Base-by-base conservation (phyloP, 92 coral and sea anemone genomes). In the Epizoanthus rinbou region DNA sequence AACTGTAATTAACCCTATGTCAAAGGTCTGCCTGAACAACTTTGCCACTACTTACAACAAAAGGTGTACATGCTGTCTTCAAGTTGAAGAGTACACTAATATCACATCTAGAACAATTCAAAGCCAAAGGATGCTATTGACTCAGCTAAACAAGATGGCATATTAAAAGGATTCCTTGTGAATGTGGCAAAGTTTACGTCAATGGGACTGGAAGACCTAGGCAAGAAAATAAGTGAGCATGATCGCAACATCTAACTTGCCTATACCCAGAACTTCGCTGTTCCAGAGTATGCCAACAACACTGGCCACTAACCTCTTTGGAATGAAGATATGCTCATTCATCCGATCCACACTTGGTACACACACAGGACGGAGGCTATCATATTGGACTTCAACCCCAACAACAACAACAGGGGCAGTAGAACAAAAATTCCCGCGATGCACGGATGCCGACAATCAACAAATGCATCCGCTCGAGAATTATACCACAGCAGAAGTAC, bases 361-460 rank as follows among this genome's bases (percentile, higher is more conserved):
- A 66, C 45, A 31, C 17, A 66, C 72, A 24, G 43, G 72, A 31
- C 35, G 0, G 43, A 66, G 43, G 45, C 65, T 59, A 59, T 59
- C 65, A 59, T 59, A 59, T 59, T 8, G 47, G 72, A 25, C 33
- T 8, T 66, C 35, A 23, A 3, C 50, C 50, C 72, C 47, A 66
- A 23, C 72, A 66, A 66, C 72, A 66, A 24, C 50, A 66, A 66
- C 45, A 24, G 72, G 50, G 50, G 43, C 10, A 66, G 72, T 66
- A 23, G 72, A 66, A 66, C 43, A 1, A 59, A 59, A 59, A 59
- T 59, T 59, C 65, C 65, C 65, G 65, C 65, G 65, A 59, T 59
- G 65, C 65, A 59, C 65, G 43, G 43, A 66, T 66, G 72, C 72
- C 72, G 37, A 66, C 50, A 66, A 66, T 66, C 72, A 66, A 66